Conservation (phyloP, 1,140 invertebrate species). For the Platorchestia sp. region DNA sequence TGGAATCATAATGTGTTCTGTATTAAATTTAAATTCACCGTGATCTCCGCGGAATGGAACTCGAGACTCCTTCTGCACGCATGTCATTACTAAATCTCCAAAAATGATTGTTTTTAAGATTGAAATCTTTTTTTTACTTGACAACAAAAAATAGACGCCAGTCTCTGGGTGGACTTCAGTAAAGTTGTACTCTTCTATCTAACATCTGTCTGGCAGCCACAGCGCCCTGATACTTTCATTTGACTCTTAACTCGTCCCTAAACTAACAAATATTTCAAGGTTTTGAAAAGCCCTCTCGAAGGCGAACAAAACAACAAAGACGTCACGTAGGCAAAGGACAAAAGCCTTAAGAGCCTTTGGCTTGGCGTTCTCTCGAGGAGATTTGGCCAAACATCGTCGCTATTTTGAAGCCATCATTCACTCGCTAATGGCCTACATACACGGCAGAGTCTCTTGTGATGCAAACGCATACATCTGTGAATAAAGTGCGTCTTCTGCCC, state of each 20-base stretch:
- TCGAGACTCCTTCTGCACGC: no score
- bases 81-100: no score
- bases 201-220: not conserved
- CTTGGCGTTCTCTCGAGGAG: not conserved
- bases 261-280: not conserved
- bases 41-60: no score
- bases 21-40: no score
- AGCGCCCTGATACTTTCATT: not conserved
- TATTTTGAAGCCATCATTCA: not conserved
- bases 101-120: no score
- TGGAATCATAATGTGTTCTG: no score
- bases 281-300: not conserved
- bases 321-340: not conserved
- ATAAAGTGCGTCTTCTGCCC: not conserved
- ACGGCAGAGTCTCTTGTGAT: not conserved
- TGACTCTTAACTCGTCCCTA: not conserved
- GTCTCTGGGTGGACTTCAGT: not conserved
- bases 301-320: not conserved
- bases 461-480: not conserved
- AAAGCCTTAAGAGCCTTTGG: not conserved
- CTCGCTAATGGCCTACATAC: not conserved
- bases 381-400: not conserved
- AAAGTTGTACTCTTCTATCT: not conserved
- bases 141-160: not conserved
- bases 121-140: no score